These are phyloP conservation scores for Merops nubicus DNA, from an alignment of 2,113 vertebrate genomes.

Conservation along the genomic window DNA sequence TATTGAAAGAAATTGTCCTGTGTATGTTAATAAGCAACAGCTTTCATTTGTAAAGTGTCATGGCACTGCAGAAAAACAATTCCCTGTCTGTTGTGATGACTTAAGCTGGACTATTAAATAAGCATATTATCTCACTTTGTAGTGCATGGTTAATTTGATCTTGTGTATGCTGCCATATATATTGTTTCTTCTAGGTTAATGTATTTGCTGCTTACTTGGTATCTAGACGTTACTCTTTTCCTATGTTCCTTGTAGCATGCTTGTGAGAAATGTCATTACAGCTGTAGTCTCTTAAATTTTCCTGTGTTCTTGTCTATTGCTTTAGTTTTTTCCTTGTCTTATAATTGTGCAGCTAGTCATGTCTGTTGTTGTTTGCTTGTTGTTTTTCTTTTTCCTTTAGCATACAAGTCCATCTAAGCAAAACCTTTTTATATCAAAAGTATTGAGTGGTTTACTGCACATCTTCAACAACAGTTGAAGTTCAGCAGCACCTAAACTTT, in stretches of 20 bases:
- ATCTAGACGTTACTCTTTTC: conserved; percentile 74
- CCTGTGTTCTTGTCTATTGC: conserved; percentile 77
- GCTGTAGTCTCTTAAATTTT: conserved; percentile 78
- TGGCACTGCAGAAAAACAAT: conserved; percentile 73
- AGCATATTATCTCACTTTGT: conserved; percentile 83
- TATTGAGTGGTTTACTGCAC: background rate
- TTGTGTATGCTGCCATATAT: conserved; percentile 78
- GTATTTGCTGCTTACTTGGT: conserved; percentile 75
- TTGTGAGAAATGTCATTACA: conserved; percentile 87
- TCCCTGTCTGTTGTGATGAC: conserved; percentile 76
- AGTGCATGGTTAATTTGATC: conserved; percentile 80
- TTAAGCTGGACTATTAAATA: conserved; percentile 87
- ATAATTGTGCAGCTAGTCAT: conserved; percentile 50
- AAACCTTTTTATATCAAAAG: background rate
- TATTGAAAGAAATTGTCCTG: conserved; percentile 80
- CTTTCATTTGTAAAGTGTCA: conserved; percentile 83
- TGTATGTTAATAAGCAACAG: conserved; percentile 87
- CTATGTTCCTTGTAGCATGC: conserved; percentile 83
- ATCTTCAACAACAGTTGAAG: background rate
- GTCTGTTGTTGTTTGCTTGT: background rate
- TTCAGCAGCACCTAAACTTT: background rate
- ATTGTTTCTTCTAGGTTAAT: conserved; percentile 68
- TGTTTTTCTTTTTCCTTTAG: background rate
- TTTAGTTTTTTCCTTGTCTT: conserved; percentile 59
- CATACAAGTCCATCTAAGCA: conserved; percentile 23